phyloP scores from a whole-genome alignment of 2,888 invertebrate genomes.

The Molanna angustata region DNA sequence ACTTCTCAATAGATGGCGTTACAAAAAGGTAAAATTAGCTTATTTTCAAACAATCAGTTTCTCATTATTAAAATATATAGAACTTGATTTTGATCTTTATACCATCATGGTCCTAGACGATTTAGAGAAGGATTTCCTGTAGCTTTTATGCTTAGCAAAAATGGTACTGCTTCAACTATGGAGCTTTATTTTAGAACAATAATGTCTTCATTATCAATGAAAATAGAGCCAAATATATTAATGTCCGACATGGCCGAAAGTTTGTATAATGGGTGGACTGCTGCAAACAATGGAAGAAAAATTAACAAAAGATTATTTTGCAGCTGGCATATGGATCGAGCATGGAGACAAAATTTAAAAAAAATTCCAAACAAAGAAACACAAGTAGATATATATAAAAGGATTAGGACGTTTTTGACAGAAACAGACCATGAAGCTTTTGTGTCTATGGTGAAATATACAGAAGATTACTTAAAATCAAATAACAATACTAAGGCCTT shows the following conservation, averaged over 20 bases:
- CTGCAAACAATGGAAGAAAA: constrained; percentile 1
- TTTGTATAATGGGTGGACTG: constrained; percentile 4
- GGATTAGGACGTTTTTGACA: not conserved
- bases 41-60: too few species aligned
- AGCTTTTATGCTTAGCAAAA: constrained; percentile 1
- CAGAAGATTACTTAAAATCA: not conserved
- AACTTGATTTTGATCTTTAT: not conserved
- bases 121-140: constrained; percentile 2
- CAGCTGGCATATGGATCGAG: constrained; percentile 3
- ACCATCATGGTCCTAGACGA: constrained; percentile 1
- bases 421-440: not conserved
- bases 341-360: not conserved
- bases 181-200: constrained; percentile 1
- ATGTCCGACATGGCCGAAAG: not conserved
- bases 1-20: too few species aligned
- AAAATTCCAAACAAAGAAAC: not conserved
- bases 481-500: constrained; percentile 10
- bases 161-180: not conserved
- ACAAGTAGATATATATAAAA: not conserved
- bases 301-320: constrained; percentile 5
- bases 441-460: not conserved
- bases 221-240: constrained; percentile 3
- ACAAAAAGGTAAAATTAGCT: too few species aligned
- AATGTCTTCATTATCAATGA: not conserved
- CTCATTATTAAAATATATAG: too few species aligned